Conservation (phyloP, 2,888 invertebrate genomes). For the Electrophaes corylata region DNA sequence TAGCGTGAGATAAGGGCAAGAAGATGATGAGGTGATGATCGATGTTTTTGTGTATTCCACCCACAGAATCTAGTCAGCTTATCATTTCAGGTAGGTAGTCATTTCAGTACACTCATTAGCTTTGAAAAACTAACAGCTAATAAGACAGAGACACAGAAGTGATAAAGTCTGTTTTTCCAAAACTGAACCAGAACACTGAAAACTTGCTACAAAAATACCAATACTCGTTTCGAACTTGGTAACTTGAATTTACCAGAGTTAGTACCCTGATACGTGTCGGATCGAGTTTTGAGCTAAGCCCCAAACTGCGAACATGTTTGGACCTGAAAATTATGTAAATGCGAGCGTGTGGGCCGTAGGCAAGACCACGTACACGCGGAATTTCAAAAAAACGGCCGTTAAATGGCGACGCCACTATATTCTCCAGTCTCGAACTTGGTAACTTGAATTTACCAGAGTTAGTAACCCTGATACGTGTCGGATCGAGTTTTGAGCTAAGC, state of each 20-base stretch:
- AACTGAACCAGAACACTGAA: too few species aligned
- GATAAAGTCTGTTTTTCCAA: too few species aligned
- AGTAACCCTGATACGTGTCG: constrained; percentile 15
- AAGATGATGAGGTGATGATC: too few species aligned
- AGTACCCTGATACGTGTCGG: constrained; percentile 15
- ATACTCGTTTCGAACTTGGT: background rate
- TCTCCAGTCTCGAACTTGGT: background rate
- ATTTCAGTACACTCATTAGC: too few species aligned
- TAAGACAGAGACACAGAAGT: too few species aligned
- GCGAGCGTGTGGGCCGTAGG: constrained; percentile 10
- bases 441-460: constrained; percentile 23
- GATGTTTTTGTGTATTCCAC: too few species aligned
- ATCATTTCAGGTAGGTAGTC: too few species aligned
- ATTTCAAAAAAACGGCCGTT: background rate
- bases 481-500: constrained; percentile 20
- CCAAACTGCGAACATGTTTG: constrained; percentile 11
- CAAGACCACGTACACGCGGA: background rate
- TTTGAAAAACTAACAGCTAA: too few species aligned
- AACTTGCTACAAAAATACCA: background rate
- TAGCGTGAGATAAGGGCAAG: too few species aligned
- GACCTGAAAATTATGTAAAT: constrained; percentile 27
- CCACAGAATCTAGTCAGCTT: too few species aligned
- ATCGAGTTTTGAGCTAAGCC: constrained; percentile 20
- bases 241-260: constrained; percentile 23
- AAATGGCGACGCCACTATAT: background rate